Evolutionary conservation across 2,797 vertebrate genomes (phyloP).

Genomic region (Nannoperca australis): DNA sequence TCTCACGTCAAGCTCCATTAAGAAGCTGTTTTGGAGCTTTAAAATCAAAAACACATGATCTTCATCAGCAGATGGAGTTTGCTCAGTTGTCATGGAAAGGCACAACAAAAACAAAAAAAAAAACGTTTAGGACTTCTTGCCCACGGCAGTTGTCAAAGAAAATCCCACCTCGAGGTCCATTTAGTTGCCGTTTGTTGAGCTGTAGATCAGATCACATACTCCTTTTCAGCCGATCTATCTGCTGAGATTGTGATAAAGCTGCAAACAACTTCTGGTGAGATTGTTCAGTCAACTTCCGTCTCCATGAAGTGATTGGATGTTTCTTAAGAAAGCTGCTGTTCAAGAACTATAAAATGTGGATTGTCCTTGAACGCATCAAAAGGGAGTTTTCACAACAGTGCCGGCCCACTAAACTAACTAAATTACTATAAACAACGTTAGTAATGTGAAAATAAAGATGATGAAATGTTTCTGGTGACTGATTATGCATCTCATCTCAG

Average conservation of each 20-base stretch:
- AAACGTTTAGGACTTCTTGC: no score
- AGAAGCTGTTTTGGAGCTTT: not conserved
- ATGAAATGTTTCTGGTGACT: constrained; percentile 19
- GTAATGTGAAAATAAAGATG: constrained; percentile 16
- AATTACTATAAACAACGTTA: constrained; percentile 26
- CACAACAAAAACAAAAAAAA: no score
- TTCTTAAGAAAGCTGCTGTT: not conserved
- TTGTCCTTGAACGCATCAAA: not conserved
- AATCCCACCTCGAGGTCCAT: not conserved
- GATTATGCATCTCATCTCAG: constrained; percentile 7
- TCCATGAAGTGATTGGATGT: not conserved
- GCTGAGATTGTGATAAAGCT: not conserved
- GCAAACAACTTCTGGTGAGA: not conserved
- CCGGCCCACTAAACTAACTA: not conserved
- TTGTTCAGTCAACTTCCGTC: not conserved
- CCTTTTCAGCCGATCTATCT: not conserved
- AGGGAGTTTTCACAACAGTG: constrained; percentile 9
- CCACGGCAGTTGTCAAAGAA: not conserved
- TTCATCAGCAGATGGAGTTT: not conserved
- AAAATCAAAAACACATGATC: not conserved
- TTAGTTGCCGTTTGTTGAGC: not conserved
- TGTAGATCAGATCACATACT: not conserved
- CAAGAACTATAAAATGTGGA: not conserved
- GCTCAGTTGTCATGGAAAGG: no score
- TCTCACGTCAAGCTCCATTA: not conserved